Conservation (phyloP, 2,888 invertebrate genomes). For the Andrena fulva region DNA sequence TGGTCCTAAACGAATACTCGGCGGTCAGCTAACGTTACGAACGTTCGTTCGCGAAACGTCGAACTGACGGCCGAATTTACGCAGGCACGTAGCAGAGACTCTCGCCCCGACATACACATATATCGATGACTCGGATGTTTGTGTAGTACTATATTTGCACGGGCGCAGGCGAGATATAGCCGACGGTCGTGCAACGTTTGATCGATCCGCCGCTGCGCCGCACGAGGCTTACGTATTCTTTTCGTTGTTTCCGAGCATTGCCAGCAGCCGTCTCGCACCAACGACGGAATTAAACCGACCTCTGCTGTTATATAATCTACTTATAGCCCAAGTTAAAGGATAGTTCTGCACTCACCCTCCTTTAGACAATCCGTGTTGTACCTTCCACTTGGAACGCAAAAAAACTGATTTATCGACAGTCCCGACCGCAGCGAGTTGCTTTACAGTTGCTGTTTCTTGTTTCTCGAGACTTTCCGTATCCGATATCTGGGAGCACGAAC, state of each 20-base stretch:
- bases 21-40: slow-evolving; percentile 43
- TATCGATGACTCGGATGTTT: slow-evolving; percentile 19
- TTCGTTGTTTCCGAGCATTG: slow-evolving; percentile 10
- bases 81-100: not conserved
- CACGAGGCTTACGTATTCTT: slow-evolving; percentile 34
- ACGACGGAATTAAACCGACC: slow-evolving; percentile 41
- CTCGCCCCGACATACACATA: not conserved
- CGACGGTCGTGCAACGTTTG: slow-evolving; percentile 11
- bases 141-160: slow-evolving; percentile 44
- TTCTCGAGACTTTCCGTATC: not conserved
- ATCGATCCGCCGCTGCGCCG: slow-evolving; percentile 49
- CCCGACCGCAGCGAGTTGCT: no score
- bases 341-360: slow-evolving; percentile 74
- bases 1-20: slow-evolving; percentile 43
- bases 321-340: not conserved
- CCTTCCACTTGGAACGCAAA: slow-evolving; percentile 68
- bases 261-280: slow-evolving; percentile 11
- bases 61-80: slow-evolving; percentile 7
- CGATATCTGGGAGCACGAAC: not conserved
- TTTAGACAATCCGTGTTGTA: slow-evolving; percentile 67
- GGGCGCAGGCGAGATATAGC: not conserved
- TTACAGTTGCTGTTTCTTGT: not conserved
- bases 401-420: not conserved
- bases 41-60: slow-evolving; percentile 6
- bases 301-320: slow-evolving; percentile 40